Conservation (phyloP, 2,888 invertebrate genomes). For the Nipponacmea schrenckii region DNA sequence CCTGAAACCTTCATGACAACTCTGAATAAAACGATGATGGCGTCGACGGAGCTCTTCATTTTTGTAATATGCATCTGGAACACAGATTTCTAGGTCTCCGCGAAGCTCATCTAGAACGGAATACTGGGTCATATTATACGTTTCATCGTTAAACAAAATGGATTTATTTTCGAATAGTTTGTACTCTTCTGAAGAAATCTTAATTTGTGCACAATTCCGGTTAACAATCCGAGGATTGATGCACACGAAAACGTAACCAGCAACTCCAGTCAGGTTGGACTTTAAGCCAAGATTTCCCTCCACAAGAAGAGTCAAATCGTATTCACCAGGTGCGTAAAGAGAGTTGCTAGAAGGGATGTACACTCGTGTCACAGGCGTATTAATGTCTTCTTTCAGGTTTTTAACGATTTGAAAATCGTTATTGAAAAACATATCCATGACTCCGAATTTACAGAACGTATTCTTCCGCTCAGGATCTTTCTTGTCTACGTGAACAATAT, state of each 20-base stretch:
- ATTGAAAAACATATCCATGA: constrained; percentile 9
- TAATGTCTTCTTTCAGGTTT: constrained; percentile 17
- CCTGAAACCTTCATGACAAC: constrained; percentile 38
- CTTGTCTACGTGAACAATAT: constrained; percentile 32
- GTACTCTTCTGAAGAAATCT: constrained; percentile 40
- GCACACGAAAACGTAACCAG: constrained; percentile 51
- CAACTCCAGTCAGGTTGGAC: constrained; percentile 29
- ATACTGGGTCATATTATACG: constrained; percentile 44
- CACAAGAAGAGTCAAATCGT: constrained; percentile 47
- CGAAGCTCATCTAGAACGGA: constrained; percentile 36
- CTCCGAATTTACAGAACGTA: not conserved
- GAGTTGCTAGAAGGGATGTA: constrained; percentile 40
- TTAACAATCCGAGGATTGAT: constrained; percentile 47
- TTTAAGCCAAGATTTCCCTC: constrained; percentile 41
- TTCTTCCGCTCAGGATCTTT: not conserved
- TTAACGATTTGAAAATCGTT: constrained; percentile 27
- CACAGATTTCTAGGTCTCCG: constrained; percentile 44
- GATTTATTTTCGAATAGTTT: constrained; percentile 36
- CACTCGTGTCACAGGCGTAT: constrained; percentile 31
- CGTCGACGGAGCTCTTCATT: not conserved
- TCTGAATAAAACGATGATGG: constrained; percentile 5
- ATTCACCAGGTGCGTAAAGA: constrained; percentile 42
- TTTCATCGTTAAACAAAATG: constrained; percentile 39
- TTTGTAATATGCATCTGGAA: constrained; percentile 27
- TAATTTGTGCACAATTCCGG: constrained; percentile 43